Conservation (phyloP, 2,888 invertebrate genomes). For the Caenorhabditis plicata region DNA sequence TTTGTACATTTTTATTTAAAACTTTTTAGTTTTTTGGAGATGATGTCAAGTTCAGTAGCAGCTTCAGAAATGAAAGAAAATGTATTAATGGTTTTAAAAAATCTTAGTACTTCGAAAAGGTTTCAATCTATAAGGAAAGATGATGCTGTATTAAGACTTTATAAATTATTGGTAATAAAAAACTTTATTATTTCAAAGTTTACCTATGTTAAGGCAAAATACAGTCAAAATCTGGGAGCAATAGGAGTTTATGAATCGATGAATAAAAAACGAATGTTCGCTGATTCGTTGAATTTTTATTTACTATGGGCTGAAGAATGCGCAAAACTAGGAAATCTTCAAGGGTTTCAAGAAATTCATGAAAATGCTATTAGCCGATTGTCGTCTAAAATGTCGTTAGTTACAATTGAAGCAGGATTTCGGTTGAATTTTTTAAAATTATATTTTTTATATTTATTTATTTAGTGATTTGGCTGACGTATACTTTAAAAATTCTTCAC, state of each 20-base stretch:
- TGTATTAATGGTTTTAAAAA: conserved; percentile 1
- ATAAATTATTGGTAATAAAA: conserved; percentile 39
- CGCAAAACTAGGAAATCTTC: conserved; percentile 14
- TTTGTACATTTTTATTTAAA: not conserved
- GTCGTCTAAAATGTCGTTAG: not conserved
- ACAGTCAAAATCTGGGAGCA: conserved; percentile 33
- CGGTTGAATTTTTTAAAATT: conserved; percentile 5
- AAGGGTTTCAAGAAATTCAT: conserved; percentile 9
- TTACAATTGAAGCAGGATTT: conserved; percentile 12
- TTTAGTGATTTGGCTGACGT: conserved; percentile 20
- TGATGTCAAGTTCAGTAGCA: conserved; percentile 4
- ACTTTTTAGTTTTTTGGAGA: conserved; percentile 11
- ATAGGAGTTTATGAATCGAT: conserved; percentile 40
- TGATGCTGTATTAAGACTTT: conserved; percentile 20
- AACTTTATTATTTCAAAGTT: no score
- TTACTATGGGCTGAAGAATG: conserved; percentile 38
- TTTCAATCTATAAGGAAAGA: conserved; percentile 7
- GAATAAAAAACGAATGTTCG: conserved; percentile 32
- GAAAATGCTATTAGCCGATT: conserved; percentile 9
- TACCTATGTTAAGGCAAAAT: no score
- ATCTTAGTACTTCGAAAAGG: not conserved
- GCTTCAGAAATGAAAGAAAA: conserved; percentile 6
- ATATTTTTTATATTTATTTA: not conserved
- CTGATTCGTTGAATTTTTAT: conserved; percentile 31
- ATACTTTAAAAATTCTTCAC: conserved; percentile 8